These are phyloP conservation scores for Oenanthe oenanthe DNA, from an alignment of 2,113 vertebrate species.

Conservation along the genomic window DNA sequence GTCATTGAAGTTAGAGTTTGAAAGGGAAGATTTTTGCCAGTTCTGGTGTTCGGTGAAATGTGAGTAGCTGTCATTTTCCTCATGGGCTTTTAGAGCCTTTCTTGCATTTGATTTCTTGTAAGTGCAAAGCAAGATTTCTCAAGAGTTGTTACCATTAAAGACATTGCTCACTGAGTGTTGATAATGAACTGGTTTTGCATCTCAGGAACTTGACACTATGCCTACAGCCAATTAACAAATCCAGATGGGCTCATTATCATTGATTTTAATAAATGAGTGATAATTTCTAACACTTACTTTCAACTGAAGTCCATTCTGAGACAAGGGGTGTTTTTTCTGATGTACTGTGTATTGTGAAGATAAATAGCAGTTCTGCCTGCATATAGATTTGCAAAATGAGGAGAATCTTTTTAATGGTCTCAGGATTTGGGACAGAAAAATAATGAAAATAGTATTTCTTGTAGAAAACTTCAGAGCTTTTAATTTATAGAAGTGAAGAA, in stretches of 20 bases:
- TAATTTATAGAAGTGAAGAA: not conserved
- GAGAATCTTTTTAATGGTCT: not conserved
- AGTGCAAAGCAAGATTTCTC: conserved; percentile 16
- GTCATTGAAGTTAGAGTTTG: conserved; percentile 40
- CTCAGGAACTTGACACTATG: not conserved
- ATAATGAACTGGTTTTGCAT: not conserved
- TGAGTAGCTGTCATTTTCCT: conserved; percentile 27
- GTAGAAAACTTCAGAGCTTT: not conserved
- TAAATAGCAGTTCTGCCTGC: not conserved
- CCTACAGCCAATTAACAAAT: conserved; percentile 11
- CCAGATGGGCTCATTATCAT: not conserved
- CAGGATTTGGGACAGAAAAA: not conserved
- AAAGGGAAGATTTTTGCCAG: conserved; percentile 27
- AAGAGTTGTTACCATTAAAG: not conserved
- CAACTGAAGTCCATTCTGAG: not conserved
- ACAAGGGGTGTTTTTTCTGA: not conserved
- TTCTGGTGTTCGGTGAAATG: conserved; percentile 20
- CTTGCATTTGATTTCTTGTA: conserved; percentile 10
- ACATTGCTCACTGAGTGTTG: not conserved
- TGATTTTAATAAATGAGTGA: not conserved
- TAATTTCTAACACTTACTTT: conserved; percentile 15
- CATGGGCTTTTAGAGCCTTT: not conserved
- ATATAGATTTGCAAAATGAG: not conserved
- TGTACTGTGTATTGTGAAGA: not conserved
- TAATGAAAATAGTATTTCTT: not conserved